Conservation (phyloP, 2,797 vertebrate genomes). For the Sebastes minor region DNA sequence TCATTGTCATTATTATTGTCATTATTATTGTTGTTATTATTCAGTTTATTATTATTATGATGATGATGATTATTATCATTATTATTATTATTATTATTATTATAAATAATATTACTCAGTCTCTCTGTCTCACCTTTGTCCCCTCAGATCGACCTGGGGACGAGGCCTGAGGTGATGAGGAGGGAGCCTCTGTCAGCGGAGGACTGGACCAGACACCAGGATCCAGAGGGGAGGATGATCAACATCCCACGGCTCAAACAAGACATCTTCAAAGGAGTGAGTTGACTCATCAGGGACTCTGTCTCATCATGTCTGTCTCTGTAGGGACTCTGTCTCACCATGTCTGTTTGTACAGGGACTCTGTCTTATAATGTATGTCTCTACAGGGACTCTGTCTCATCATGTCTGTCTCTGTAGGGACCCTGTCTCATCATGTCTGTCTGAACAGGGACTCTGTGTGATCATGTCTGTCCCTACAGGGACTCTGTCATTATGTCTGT, state of each 20-base stretch:
- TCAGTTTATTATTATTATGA: no score
- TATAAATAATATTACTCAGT: background rate
- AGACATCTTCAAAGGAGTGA: conserved; percentile 90
- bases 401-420: background rate
- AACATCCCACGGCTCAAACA: conserved; percentile 84
- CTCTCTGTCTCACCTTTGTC: background rate
- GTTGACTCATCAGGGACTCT: background rate
- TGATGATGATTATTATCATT: background rate
- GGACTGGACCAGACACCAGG: conserved; percentile 88
- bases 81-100: background rate
- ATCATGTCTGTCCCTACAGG: background rate
- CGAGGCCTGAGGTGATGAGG: conserved; percentile 87
- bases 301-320: background rate
- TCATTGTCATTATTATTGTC: no score
- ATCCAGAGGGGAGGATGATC: conserved; percentile 89
- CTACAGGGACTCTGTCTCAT: background rate
- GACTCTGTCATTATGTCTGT: no score
- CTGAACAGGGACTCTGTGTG: background rate
- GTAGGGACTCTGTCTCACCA: background rate
- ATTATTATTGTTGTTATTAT: no score
- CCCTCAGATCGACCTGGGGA: conserved; percentile 90
- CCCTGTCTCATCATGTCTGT: background rate
- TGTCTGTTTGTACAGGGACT: background rate
- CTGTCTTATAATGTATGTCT: background rate
- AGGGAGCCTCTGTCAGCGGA: conserved; percentile 87